A percentile compares a stretch with the other conserved stretches of the same genome.
Conservation (phyloP, 2,113 vertebrate species). For the Cettia cetti region DNA sequence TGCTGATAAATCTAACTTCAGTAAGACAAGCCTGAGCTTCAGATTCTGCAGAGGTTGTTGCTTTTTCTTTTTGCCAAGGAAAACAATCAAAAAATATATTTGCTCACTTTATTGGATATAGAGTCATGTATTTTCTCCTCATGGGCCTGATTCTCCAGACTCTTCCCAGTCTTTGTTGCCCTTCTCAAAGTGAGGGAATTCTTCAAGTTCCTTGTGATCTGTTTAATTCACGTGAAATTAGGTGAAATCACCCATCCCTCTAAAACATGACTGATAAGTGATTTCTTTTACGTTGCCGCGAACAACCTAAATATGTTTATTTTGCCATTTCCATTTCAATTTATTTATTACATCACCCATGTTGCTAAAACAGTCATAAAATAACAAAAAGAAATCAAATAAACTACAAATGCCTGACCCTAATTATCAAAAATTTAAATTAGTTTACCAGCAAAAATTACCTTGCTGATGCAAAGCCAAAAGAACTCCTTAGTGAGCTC, state of each 20-base stretch:
- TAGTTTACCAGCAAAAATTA: not conserved
- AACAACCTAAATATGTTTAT: not conserved
- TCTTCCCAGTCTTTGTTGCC: accelerated
- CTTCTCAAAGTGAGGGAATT: not conserved
- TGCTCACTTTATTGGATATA: not conserved
- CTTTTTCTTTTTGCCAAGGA: not conserved
- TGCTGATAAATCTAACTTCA: not conserved
- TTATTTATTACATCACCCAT: not conserved
- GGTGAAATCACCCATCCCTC: not conserved
- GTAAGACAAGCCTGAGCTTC: not conserved
- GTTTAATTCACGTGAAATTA: not conserved
- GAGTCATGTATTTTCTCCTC: not conserved
- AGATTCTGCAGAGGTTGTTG: not conserved
- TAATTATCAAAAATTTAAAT: not conserved
- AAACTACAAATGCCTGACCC: not conserved
- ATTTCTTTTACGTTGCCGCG: not conserved
- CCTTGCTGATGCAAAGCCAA: not conserved
- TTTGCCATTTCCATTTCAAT: not conserved
- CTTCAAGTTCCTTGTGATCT: not conserved
- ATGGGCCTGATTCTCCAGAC: not conserved
- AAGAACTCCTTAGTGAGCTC: not conserved
- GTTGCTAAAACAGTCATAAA: not conserved
- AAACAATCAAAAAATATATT: not conserved
- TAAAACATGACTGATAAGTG: not conserved
- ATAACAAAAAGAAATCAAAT: not conserved